Evolutionary conservation across 2,888 invertebrate genomes (phyloP).

Genomic region (Drosophila nigricruria): DNA sequence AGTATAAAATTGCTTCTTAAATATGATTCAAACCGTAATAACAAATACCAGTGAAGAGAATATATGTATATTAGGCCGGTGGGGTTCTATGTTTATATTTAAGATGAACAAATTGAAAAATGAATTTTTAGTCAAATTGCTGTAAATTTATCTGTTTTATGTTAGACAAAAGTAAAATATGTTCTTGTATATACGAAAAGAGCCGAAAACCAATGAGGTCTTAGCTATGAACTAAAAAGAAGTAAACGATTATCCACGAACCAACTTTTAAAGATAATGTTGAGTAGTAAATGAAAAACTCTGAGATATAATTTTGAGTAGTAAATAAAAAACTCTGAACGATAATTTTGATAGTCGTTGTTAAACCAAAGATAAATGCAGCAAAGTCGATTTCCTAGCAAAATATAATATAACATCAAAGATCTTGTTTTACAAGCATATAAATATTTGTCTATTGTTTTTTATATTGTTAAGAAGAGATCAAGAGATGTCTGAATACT

Average conservation of each 20-base stretch:
- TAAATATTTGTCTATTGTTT: neutral
- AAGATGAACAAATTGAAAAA: neutral
- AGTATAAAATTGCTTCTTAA: neutral
- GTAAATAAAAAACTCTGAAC: neutral
- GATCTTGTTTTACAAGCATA: neutral
- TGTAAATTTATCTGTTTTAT: neutral
- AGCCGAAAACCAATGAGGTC: neutral
- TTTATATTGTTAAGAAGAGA: neutral
- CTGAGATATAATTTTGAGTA: neutral
- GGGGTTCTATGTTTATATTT: neutral
- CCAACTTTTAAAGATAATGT: neutral
- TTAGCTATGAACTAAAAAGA: neutral
- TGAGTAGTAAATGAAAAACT: no score
- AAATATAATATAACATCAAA: neutral
- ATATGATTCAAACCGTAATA: neutral
- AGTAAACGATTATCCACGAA: neutral
- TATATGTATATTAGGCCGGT: neutral
- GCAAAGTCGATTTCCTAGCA: neutral
- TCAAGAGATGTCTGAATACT: slow-evolving; percentile 4
- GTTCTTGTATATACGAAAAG: neutral
- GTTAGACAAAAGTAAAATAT: neutral
- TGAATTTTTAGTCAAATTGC: slow-evolving; percentile 1
- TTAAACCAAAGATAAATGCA: slow-evolving; percentile 18
- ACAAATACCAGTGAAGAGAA: slow-evolving; percentile 1
- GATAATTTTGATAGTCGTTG: neutral